Percentiles rank a stretch among this genome's conserved stretches.
Conservation (phyloP, 2,797 vertebrate species). For the Diceros bicornis region DNA sequence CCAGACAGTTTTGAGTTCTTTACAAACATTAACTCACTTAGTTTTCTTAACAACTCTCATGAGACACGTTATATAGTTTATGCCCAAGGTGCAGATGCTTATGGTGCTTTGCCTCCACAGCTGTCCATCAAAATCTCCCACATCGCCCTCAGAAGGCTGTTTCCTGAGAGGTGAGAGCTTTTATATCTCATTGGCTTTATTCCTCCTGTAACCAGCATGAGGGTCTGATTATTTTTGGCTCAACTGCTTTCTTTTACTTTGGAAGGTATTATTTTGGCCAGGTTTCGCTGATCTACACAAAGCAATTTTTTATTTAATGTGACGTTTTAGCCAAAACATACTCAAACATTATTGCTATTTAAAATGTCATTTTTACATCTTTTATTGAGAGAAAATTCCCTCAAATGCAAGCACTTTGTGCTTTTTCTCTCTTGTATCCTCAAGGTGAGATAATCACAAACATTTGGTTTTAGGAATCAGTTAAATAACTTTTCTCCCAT, state of each 20-base stretch:
- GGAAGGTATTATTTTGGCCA: constrained; percentile 2
- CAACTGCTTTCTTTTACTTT: constrained; percentile 6
- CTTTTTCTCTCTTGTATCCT: neutral
- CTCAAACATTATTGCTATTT: neutral
- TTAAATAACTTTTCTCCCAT: neutral
- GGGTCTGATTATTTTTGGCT: neutral
- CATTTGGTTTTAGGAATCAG: constrained; percentile 9
- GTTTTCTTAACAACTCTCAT: neutral
- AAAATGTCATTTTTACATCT: neutral
- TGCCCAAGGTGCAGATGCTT: neutral
- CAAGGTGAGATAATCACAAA: constrained; percentile 23
- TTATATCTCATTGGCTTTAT: neutral
- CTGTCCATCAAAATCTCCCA: neutral
- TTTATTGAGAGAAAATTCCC: neutral
- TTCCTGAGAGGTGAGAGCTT: neutral
- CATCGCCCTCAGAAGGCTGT: neutral
- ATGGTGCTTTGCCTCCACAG: neutral
- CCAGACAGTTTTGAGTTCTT: neutral
- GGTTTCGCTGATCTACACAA: neutral
- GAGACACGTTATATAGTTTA: neutral
- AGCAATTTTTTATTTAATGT: neutral
- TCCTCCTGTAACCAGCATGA: neutral
- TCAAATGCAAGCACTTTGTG: neutral
- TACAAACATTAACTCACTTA: neutral
- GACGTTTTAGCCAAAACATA: constrained; percentile 14